A percentile compares a stretch with the other conserved stretches of the same genome.
These are phyloP conservation scores for Pammene fasciana DNA, from an alignment of 2,888 invertebrate species.

Conservation along the genomic window DNA sequence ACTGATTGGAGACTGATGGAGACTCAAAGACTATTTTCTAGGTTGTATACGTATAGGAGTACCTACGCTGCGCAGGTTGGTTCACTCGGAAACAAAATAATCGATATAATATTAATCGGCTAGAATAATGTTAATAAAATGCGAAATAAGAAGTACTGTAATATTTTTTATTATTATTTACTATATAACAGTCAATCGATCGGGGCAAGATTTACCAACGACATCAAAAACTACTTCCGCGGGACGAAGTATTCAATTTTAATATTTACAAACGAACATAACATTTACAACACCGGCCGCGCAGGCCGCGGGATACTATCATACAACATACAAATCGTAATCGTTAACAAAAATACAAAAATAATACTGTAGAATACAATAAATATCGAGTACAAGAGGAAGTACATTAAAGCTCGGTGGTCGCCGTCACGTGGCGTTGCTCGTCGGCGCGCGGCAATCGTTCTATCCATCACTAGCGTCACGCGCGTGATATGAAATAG, in stretches of 20 bases:
- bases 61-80: no score
- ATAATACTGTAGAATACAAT: conserved; percentile 77
- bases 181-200: conserved; percentile 70
- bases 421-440: conserved; percentile 23
- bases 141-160: conserved; percentile 1
- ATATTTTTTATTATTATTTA: conserved; percentile 46
- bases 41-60: no score
- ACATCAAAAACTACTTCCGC: conserved; percentile 36
- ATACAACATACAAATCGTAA: conserved; percentile 54
- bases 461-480: conserved; percentile 3
- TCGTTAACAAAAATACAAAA: conserved; percentile 69
- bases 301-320: conserved; percentile 37
- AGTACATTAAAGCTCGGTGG: conserved; percentile 53
- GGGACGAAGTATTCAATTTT: conserved; percentile 28
- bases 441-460: not conserved
- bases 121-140: not conserved
- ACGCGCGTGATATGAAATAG: not conserved
- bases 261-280: conserved; percentile 40
- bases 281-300: conserved; percentile 24
- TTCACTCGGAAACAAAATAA: no score
- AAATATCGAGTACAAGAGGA: conserved; percentile 60
- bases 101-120: no score
- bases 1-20: no score
- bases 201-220: conserved; percentile 59
- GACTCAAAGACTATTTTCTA: no score